These are phyloP conservation scores for Zapus hudsonius DNA, from an alignment of 2,113 vertebrate species.

Conservation along the genomic window DNA sequence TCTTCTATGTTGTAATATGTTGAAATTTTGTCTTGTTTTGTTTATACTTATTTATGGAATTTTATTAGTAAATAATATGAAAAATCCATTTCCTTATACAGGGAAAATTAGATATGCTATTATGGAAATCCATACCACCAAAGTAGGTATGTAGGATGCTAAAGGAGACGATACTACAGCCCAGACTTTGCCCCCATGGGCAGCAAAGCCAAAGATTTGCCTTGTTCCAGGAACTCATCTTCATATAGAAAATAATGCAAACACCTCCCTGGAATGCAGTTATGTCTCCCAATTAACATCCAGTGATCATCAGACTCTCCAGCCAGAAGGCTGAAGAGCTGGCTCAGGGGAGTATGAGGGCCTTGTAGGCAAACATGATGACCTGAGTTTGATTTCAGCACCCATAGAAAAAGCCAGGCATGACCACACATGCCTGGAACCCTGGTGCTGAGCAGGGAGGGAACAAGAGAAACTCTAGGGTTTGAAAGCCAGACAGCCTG, in stretches of 20 bases:
- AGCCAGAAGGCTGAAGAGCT: too few species aligned
- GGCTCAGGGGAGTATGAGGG: too few species aligned
- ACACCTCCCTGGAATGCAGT: neutral
- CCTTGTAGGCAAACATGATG: too few species aligned
- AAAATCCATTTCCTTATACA: neutral
- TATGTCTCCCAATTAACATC: neutral
- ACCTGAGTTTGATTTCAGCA: too few species aligned
- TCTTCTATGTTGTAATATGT: neutral
- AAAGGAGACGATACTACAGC: neutral
- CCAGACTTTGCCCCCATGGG: neutral
- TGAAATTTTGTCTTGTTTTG: neutral
- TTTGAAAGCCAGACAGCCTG: too few species aligned
- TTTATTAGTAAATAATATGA: neutral
- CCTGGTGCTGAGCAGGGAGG: too few species aligned
- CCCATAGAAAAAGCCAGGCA: too few species aligned
- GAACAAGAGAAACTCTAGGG: too few species aligned
- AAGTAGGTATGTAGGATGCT: neutral
- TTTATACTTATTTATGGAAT: neutral
- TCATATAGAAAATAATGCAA: neutral
- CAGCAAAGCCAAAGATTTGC: neutral
- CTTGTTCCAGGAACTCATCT: neutral
- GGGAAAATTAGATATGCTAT: neutral
- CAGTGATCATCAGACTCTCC: neutral
- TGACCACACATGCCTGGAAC: too few species aligned
- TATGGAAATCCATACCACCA: neutral